These are phyloP conservation scores for Cryptus armator DNA, from an alignment of 2,888 invertebrate species.

Conservation along the genomic window DNA sequence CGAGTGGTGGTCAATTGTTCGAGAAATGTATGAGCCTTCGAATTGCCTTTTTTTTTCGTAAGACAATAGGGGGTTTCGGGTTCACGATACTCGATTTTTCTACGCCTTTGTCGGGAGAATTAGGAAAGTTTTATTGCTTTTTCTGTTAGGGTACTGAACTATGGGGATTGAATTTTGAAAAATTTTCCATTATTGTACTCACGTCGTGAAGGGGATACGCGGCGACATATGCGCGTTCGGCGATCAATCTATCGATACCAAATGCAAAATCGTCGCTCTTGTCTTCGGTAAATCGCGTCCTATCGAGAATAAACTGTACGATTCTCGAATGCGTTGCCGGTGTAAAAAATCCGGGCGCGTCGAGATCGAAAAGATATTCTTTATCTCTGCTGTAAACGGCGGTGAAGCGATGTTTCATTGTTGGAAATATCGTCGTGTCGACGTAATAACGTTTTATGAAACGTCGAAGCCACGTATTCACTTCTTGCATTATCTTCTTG, in stretches of 20 bases:
- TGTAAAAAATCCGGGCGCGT: conserved; percentile 93
- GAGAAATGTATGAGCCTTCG: conserved; percentile 20
- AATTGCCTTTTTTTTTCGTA: conserved; percentile 13
- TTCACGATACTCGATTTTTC: conserved; percentile 4
- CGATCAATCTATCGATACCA: conserved; percentile 92
- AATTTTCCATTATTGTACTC: conserved; percentile 80
- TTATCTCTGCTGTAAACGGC: conserved; percentile 96
- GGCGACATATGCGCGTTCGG: conserved; percentile 91
- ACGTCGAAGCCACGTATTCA: conserved; percentile 87
- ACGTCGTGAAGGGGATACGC: conserved; percentile 96
- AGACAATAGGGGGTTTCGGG: conserved; percentile 9
- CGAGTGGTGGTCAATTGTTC: conserved; percentile 48
- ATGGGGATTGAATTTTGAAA: background rate
- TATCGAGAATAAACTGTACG: conserved; percentile 96
- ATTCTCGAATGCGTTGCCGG: conserved; percentile 94
- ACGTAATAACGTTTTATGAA: conserved; percentile 88
- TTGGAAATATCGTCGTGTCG: conserved; percentile 91
- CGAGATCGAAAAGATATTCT: conserved; percentile 96
- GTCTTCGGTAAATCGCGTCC: conserved; percentile 92
- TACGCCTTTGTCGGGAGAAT: background rate
- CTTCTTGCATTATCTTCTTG: conserved; percentile 86
- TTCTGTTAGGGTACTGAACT: background rate
- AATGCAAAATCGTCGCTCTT: conserved; percentile 91
- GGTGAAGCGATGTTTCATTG: conserved; percentile 92
- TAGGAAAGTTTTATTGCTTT: background rate